Percentiles rank a stretch among this genome's conserved stretches.
phyloP scores from a whole-genome alignment of 2,113 vertebrate genomes.

The Sturnira hondurensis region DNA sequence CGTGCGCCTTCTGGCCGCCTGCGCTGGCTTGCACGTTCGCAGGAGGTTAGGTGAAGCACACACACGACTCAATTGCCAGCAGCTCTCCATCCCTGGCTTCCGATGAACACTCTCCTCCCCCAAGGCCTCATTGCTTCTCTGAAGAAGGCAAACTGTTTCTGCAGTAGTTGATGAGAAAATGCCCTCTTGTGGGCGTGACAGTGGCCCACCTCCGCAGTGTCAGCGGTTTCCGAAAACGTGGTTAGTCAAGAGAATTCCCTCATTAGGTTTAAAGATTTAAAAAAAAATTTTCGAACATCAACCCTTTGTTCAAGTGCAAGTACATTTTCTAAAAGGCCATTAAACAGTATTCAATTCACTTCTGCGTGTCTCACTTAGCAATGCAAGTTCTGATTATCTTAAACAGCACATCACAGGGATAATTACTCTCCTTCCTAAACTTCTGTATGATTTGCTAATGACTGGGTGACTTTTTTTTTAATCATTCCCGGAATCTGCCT shows the following conservation, averaged over 20 bases:
- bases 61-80: constrained; percentile 56
- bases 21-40: neutral
- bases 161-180: constrained; percentile 80
- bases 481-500: constrained; percentile 58
- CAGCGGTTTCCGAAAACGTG: constrained; percentile 20
- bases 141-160: constrained; percentile 54
- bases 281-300: neutral
- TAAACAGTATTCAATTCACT: neutral
- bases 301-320: constrained; percentile 36
- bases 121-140: constrained; percentile 50
- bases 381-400: constrained; percentile 46
- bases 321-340: constrained; percentile 37
- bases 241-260: neutral
- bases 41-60: constrained; percentile 3
- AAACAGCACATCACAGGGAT: constrained; percentile 45
- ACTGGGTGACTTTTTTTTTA: constrained; percentile 53
- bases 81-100: constrained; percentile 58
- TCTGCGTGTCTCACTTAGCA: constrained; percentile 11
- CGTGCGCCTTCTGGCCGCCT: neutral
- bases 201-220: constrained; percentile 54
- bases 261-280: neutral
- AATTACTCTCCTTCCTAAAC: constrained; percentile 67
- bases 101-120: constrained; percentile 42
- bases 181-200: constrained; percentile 83
- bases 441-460: constrained; percentile 58